A percentile compares a stretch with the other conserved stretches of the same genome.
These are phyloP conservation scores for Macrobrachium rosenbergii DNA, from an alignment of 1,140 invertebrate genomes.

Conservation along the genomic window DNA sequence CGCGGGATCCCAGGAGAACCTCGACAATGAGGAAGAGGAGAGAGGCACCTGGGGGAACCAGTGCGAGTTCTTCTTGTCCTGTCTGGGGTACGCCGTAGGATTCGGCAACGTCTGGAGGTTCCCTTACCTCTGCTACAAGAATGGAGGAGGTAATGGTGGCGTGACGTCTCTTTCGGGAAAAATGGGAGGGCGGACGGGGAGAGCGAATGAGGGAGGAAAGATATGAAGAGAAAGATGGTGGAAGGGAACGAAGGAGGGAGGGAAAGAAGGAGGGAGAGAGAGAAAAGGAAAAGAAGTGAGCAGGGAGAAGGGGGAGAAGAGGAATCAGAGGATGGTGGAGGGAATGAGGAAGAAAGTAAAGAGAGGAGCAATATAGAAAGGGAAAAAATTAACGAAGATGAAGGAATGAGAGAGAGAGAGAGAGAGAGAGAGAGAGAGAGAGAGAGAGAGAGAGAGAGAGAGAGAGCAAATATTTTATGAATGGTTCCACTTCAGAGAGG, in stretches of 20 bases:
- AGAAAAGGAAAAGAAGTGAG: background rate
- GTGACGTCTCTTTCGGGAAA: background rate
- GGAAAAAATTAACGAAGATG: background rate
- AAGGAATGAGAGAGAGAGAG: conserved; percentile 15
- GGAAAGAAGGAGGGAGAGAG: background rate
- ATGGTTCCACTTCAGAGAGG: too few relatives aligned
- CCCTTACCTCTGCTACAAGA: conserved; percentile 92
- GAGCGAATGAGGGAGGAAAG: background rate
- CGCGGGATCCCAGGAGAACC: background rate
- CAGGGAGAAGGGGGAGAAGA: conserved; percentile 6
- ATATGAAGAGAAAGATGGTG: background rate
- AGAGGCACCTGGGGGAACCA: conserved; percentile 74
- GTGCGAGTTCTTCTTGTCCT: conserved; percentile 74
- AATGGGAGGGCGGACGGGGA: background rate
- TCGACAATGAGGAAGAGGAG: conserved; percentile 50
- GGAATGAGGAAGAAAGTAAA: too few relatives aligned
- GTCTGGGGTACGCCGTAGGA: conserved; percentile 76
- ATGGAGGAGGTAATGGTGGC: conserved; percentile 80
- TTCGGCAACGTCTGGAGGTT: conserved; percentile 87
- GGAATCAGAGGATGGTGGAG: background rate
- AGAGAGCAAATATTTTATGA: too few relatives aligned
- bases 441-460: too few relatives aligned
- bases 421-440: too few relatives aligned
- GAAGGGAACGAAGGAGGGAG: too few relatives aligned
- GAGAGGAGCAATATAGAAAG: too few relatives aligned